Evolutionary conservation across 1,140 invertebrate species (phyloP).

Genomic region (Aphelenchoides fujianensis): DNA sequence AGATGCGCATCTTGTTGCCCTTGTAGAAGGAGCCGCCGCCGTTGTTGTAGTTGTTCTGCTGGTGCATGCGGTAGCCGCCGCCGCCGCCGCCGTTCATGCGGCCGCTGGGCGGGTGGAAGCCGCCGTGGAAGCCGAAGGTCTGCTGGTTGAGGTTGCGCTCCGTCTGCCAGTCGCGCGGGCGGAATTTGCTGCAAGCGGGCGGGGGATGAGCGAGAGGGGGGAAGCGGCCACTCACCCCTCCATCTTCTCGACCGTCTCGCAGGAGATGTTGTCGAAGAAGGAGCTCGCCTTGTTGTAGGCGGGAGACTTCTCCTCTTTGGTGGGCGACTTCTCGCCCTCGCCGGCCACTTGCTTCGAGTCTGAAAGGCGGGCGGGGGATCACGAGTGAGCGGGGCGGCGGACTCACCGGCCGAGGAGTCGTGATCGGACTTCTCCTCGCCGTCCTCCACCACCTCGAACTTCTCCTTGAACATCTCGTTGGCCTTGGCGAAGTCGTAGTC

Average conservation of each 20-base stretch:
- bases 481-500: constrained; percentile 16
- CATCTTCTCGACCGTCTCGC: constrained; percentile 12
- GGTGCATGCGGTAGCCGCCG: background rate
- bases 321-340: too few species aligned
- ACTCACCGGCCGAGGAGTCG: background rate
- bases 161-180: constrained; percentile 12
- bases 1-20: background rate
- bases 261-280: constrained; percentile 21
- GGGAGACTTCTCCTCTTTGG: background rate
- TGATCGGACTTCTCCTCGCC: background rate
- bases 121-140: constrained; percentile 10
- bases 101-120: constrained; percentile 13
- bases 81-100: constrained; percentile 5
- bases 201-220: background rate
- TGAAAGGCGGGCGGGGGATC: background rate
- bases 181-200: constrained; percentile 4
- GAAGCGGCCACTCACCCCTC: background rate
- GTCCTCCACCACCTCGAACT: background rate
- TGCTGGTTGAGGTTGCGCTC: constrained; percentile 15
- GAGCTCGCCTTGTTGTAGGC: constrained; percentile 8
- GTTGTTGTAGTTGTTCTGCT: background rate
- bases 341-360: background rate
- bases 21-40: background rate
- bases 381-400: background rate
- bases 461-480: constrained; percentile 9